Conservation (phyloP, 2,113 vertebrate species). For the Carlito syrichta region DNA sequence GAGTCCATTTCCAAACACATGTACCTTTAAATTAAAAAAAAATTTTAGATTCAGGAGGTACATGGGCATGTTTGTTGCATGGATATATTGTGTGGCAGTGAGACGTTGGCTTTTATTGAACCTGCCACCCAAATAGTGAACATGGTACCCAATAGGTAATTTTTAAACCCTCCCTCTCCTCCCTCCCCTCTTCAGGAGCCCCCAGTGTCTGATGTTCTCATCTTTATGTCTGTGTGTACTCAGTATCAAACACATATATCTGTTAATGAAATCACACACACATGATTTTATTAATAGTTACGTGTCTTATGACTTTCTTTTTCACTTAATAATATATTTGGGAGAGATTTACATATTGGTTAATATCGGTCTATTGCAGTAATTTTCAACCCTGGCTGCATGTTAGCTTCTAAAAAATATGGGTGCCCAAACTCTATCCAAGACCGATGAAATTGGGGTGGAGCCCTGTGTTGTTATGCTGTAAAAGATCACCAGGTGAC, state of each 20-base stretch:
- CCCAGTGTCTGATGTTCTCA: too few relatives aligned
- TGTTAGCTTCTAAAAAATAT: background rate
- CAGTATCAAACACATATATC: background rate
- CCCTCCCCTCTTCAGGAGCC: too few relatives aligned
- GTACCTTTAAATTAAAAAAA: conserved; percentile 2
- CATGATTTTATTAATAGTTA: conserved; percentile 32
- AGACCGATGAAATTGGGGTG: background rate
- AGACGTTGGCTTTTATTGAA: too few relatives aligned
- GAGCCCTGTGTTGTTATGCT: background rate
- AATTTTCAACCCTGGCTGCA: background rate
- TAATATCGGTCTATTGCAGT: background rate
- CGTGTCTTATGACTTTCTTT: background rate
- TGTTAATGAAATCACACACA: background rate
- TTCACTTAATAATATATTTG: background rate
- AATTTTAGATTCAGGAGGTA: too few relatives aligned
- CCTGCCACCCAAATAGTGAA: too few relatives aligned
- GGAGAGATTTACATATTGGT: background rate
- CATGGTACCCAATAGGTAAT: too few relatives aligned
- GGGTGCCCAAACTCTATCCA: background rate
- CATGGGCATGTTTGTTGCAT: too few relatives aligned
- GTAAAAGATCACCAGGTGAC: background rate
- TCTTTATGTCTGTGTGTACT: too few relatives aligned
- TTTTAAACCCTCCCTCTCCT: too few relatives aligned
- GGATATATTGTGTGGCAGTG: too few relatives aligned
- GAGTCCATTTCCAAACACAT: background rate